Conservation (phyloP, 1,140 invertebrate genomes). For the Drosophila willistoni region DNA sequence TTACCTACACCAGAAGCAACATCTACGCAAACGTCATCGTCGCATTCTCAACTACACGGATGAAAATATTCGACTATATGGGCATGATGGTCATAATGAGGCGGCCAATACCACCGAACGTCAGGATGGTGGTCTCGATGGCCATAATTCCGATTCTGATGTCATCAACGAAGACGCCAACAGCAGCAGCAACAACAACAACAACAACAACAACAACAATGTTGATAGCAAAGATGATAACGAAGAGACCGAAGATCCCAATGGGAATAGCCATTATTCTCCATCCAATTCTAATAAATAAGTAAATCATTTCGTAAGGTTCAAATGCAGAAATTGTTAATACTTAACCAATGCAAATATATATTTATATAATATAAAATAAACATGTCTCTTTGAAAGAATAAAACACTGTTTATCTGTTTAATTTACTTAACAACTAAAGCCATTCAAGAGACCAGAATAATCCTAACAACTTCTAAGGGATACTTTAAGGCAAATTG, state of each 20-base stretch:
- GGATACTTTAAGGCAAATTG: too few species aligned
- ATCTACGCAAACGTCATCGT: slow-evolving; percentile 90
- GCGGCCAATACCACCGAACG: not conserved
- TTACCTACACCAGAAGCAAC: slow-evolving; percentile 96
- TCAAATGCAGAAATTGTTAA: not conserved
- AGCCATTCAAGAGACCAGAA: too few species aligned
- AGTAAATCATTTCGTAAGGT: not conserved
- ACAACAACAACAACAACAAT: too few species aligned
- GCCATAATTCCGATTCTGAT: not conserved
- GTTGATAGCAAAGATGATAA: not conserved
- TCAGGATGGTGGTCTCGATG: slow-evolving; percentile 28
- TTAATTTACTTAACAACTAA: too few species aligned
- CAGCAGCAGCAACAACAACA: too few species aligned
- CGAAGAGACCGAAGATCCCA: not conserved
- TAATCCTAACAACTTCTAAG: too few species aligned
- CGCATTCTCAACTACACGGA: slow-evolving; percentile 93
- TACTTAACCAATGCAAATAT: too few species aligned
- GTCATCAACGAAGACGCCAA: not conserved
- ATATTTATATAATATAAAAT: too few species aligned
- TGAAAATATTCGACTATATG: slow-evolving; percentile 84
- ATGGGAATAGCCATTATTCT: not conserved
- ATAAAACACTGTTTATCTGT: too few species aligned
- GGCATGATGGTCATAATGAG: not conserved
- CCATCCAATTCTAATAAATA: not conserved
- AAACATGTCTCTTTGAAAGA: too few species aligned